Evolutionary conservation across 2,113 vertebrate genomes (phyloP).

Genomic region (Cyprinus carpio): DNA sequence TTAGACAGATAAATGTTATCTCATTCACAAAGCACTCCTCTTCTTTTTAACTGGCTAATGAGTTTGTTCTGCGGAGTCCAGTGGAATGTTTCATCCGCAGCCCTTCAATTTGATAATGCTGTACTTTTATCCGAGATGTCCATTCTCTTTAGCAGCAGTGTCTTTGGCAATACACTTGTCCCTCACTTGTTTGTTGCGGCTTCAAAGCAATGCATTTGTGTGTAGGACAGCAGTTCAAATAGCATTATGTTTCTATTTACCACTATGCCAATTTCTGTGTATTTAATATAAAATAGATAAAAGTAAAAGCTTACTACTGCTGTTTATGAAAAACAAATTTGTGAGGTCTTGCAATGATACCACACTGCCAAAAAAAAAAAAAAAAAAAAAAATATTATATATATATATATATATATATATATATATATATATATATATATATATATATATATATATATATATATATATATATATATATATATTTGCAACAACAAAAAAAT

Average conservation of each 20-base stretch:
- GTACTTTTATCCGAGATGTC: constrained; percentile 57
- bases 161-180: constrained; percentile 4
- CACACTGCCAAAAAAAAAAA: background rate
- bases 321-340: constrained; percentile 1
- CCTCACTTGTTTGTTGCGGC: constrained; percentile 43
- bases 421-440: no score
- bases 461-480: no score
- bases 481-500: no score
- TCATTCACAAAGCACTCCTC: constrained; percentile 51
- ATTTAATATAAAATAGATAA: background rate
- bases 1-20: constrained; percentile 82
- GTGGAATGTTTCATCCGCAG: constrained; percentile 57
- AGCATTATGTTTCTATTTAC: constrained; percentile 12
- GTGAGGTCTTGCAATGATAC: background rate
- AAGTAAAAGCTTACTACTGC: background rate
- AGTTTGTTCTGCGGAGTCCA: constrained; percentile 67
- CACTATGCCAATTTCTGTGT: background rate
- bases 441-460: no score
- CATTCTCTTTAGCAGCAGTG: constrained; percentile 15
- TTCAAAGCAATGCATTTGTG: constrained; percentile 40
- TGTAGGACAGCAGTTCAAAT: constrained; percentile 15
- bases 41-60: constrained; percentile 75
- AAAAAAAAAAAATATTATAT: no score
- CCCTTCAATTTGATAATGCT: constrained; percentile 55
- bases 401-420: no score